Percentiles rank a stretch among this genome's conserved stretches.
phyloP scores from a whole-genome alignment of 2,113 vertebrate species.

The Mesitornis unicolor region DNA sequence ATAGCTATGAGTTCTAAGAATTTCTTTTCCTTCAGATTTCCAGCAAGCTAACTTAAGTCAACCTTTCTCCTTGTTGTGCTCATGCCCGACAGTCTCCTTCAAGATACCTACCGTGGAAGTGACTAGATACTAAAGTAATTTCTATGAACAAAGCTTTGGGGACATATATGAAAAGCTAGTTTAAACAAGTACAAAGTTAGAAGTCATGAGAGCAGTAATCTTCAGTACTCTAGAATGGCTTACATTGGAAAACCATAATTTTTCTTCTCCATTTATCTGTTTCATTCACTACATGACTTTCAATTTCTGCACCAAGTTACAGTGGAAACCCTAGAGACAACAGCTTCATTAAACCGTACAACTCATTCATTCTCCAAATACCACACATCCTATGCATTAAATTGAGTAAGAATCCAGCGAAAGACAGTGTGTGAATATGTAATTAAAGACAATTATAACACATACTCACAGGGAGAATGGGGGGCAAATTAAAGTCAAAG shows the following conservation, averaged over 20 bases:
- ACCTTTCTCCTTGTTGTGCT: not conserved
- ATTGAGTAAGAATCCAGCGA: not conserved
- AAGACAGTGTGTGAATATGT: not conserved
- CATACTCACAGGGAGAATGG: not conserved
- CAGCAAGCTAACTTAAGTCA: not conserved
- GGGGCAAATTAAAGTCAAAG: not conserved
- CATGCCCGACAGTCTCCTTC: not conserved
- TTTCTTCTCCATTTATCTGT: not conserved
- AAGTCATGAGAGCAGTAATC: not conserved
- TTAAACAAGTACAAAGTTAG: not conserved
- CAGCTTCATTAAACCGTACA: not conserved
- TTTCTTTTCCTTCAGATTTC: not conserved
- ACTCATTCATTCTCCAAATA: not conserved
- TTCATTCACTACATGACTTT: not conserved
- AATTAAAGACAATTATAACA: slow-evolving; percentile 29
- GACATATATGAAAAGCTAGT: not conserved
- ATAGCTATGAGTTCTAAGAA: not conserved
- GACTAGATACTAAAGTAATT: not conserved
- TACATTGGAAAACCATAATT: not conserved
- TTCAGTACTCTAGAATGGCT: not conserved
- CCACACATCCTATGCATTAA: not conserved
- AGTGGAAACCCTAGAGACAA: not conserved
- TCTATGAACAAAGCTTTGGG: not conserved
- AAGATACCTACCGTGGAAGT: not conserved
- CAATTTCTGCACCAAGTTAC: not conserved